Base-by-base conservation (phyloP, 1,140 invertebrate species). In the Drosophila tropicalis region DNA sequence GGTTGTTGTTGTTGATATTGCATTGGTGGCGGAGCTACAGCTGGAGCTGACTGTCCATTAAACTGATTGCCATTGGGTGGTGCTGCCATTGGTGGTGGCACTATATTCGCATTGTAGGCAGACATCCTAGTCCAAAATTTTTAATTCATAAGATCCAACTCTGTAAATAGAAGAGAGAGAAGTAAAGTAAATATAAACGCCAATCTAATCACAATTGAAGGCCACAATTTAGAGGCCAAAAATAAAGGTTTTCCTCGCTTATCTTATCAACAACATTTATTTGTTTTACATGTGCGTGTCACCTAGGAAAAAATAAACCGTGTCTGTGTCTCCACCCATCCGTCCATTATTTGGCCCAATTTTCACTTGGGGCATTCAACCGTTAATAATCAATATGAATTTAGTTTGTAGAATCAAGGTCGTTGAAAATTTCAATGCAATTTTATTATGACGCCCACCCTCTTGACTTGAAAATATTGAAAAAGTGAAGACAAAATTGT, bases 91-190 rank as follows among this genome's bases (percentile, higher is more conserved):
- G 78, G 73, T 60, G 78, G 73, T 67, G 90, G 86, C 65, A 73
- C 62, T 54, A 73, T 79, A 71, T 91, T 91, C 34, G 83, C 66
- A 78, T 91, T 91, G 62, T 89, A 90, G 36, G 78, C 71, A 41
- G 90, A 90, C 90, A 91, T 91, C 62, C 67, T 87, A 44, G 62
- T 36, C 17, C n/a, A 29, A 54, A 71, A 41, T 34, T 25, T 62
- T 19, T 70, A 83, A 74, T 89, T 87, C 90, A 91, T 91, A 85
- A 65, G 77, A 69, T 84, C 56, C 69, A 64, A 63, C 63, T 69
- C 74, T 86, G 62, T 15, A 87, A 86, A 34, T 34, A 36, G 22
- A 47, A 22, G 68, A 51, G 61, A 25, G 22, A 51, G 40, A 68
- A 9, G 15, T 62, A 13, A 13, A 69, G 47, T 68, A 5, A 68